phyloP scores from a whole-genome alignment of 2,797 vertebrate species.

The Heterohyrax brucei region DNA sequence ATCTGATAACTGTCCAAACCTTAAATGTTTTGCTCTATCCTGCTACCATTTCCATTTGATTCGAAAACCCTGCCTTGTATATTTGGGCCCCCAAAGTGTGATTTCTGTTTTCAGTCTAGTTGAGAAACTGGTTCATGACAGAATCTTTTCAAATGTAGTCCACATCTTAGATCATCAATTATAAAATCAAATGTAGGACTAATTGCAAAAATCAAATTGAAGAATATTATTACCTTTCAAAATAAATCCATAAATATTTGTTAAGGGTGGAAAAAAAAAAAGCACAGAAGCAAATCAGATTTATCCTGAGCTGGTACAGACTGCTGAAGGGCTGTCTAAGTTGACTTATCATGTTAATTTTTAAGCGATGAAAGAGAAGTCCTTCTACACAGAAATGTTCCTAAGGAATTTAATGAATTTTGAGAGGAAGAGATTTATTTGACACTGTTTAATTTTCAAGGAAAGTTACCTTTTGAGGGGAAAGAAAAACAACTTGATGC shows the following conservation, averaged over 20 bases:
- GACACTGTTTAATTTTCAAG: conserved; percentile 84
- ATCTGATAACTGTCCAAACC: conserved; percentile 37
- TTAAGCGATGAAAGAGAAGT: conserved; percentile 87
- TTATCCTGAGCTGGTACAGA: conserved; percentile 81
- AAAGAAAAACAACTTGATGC: conserved; percentile 80
- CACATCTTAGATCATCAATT: conserved; percentile 85
- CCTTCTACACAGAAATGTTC: conserved; percentile 76
- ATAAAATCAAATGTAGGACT: conserved; percentile 83
- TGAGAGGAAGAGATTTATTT: conserved; percentile 85
- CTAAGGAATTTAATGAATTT: conserved; percentile 81
- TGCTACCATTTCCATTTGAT: conserved; percentile 46
- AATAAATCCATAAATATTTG: conserved; percentile 90
- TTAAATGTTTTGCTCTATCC: conserved; percentile 63
- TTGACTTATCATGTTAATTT: conserved; percentile 87
- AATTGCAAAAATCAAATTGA: conserved; percentile 86
- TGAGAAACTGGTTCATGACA: conserved; percentile 66
- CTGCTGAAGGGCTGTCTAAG: conserved; percentile 61
- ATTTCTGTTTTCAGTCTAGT: conserved; percentile 71
- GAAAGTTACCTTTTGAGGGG: conserved; percentile 88
- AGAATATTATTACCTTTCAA: conserved; percentile 83
- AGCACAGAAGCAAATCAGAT: conserved; percentile 83
- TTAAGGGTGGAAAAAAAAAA: conserved; percentile 75
- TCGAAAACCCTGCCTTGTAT: conserved; percentile 53
- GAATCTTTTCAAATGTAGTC: conserved; percentile 68
- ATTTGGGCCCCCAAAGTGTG: background rate